Evolutionary conservation across 2,113 vertebrate genomes (phyloP).

Genomic region (Phainopepla nitens): DNA sequence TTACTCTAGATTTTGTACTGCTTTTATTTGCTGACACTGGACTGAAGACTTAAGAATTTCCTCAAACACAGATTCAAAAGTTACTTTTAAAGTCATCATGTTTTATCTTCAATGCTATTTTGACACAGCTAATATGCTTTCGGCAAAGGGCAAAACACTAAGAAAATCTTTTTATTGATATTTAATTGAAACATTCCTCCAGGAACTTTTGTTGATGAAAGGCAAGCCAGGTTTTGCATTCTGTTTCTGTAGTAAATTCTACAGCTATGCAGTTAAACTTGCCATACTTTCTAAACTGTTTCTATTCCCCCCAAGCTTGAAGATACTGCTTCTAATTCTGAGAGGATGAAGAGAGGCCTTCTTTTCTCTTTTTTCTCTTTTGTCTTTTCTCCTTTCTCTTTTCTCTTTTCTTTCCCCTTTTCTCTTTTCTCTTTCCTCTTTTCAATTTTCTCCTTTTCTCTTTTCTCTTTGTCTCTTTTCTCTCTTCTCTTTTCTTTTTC

Average conservation of each 20-base stretch:
- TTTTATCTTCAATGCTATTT: background rate
- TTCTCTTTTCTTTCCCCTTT: no score
- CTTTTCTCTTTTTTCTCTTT: fast-evolving
- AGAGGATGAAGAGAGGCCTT: background rate
- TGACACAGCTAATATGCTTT: background rate
- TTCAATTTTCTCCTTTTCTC: background rate
- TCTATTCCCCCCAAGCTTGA: background rate
- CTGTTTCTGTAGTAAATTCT: background rate
- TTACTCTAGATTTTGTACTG: background rate
- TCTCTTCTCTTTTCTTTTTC: background rate
- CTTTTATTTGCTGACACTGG: background rate
- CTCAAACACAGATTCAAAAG: background rate
- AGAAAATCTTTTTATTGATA: background rate
- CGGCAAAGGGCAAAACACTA: background rate
- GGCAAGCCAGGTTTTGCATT: background rate
- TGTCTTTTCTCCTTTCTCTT: no score
- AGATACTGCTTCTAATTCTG: background rate
- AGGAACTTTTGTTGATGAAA: background rate
- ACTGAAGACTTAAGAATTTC: background rate
- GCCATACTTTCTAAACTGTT: background rate
- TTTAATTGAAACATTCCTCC: background rate
- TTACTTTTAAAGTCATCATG: background rate
- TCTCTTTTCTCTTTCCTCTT: no score
- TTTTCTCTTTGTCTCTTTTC: background rate
- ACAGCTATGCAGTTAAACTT: background rate